Evolutionary conservation across 2,888 invertebrate genomes (phyloP), one percentile per base, ranked within the genome.

Genomic region (Elgonia sp.): DNA sequence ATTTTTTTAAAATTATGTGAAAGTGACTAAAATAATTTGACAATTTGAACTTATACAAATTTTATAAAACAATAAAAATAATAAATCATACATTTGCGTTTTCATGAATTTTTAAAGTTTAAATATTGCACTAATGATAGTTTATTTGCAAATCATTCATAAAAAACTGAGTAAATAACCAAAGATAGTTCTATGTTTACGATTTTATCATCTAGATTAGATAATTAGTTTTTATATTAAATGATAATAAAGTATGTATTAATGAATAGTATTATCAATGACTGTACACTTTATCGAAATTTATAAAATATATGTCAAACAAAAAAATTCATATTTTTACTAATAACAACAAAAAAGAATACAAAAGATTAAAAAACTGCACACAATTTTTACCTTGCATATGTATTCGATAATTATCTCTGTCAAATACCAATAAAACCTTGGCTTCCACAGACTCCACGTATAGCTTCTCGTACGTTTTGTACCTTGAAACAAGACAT

Each of bases 401-500:
- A 90, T 95, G 95, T 86, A 97, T 96, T 92, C 97, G 97, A 91
- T 97, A 97, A 89, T 96, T 97, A 83, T 97, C 96, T 93, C 99
- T 96, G 94, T 99, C 98, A 92, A 99, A 98, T 76, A 98, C 96
- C 91, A 99, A 95, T 84, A 98, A 95, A 94, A 98, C 97, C 91
- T 96, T 96, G 21, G 96, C 96, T 90, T 96, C 96, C 89, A 97
- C 96, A 16, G 98, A 98, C 94, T 98, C 98, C 90, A 99, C 96
- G 93, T 97, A 97, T 95, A 98, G 98, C 94, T 97, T 97, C 92
- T 99, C 98, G 73, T 97, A 96, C n/a, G 98, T 98, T 89, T 97
- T 97, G 92, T 98, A 98, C 91, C 98, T 98, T 46, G 16, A 79
- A 88, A 86, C 65, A 65, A 81, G 70, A 55, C 60, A 87, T 69